phyloP scores from a whole-genome alignment of 2,888 invertebrate species.

The Parapristionchus giblindavisi region DNA sequence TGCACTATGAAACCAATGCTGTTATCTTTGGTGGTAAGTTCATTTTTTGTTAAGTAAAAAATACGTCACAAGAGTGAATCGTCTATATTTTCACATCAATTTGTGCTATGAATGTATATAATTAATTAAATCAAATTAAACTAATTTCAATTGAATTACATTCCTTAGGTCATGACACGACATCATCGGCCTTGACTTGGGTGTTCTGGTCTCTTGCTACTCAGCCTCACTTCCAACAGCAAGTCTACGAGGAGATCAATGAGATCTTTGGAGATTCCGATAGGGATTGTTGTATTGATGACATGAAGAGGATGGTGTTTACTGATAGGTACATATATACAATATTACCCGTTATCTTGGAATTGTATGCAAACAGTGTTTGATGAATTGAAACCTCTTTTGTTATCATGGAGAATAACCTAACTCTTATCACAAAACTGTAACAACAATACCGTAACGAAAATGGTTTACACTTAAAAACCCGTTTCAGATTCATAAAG shows the following conservation, averaged over 20 bases:
- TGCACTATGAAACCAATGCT: slow-evolving; percentile 73
- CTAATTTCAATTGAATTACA: neutral
- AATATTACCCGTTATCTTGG: no score
- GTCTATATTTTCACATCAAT: neutral
- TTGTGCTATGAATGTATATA: neutral
- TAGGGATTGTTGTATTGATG: slow-evolving; percentile 45
- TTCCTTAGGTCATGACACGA: slow-evolving; percentile 44
- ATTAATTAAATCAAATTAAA: neutral
- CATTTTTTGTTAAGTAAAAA: neutral
- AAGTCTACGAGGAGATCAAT: slow-evolving; percentile 3
- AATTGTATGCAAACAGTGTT: no score
- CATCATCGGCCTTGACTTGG: slow-evolving; percentile 41
- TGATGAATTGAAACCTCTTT: no score
- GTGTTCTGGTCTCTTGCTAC: slow-evolving; percentile 45
- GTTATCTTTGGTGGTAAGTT: slow-evolving; percentile 70
- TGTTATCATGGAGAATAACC: no score
- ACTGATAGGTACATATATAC: slow-evolving; percentile 48
- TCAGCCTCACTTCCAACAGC: slow-evolving; percentile 41
- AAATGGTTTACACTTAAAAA: neutral
- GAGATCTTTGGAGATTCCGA: slow-evolving; percentile 44
- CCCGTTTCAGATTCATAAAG: slow-evolving; percentile 29
- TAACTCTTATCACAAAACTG: no score
- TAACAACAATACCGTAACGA: neutral
- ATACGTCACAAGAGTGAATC: neutral
- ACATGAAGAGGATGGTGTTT: slow-evolving; percentile 46